Base-by-base conservation (phyloP, 2,888 invertebrate species). In the Dioctria rufipes region DNA sequence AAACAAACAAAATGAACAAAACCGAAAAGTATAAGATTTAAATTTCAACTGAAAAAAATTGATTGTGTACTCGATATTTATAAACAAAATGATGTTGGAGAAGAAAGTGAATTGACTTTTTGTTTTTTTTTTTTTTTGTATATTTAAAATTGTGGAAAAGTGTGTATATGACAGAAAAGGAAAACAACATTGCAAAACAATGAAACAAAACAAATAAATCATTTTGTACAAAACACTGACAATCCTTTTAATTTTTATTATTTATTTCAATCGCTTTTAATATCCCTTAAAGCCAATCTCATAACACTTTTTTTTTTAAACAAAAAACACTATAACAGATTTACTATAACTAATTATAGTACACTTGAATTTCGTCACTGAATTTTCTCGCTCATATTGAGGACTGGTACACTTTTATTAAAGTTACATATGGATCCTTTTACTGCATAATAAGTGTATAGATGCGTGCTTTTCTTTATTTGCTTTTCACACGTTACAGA, bases 211-310 rank as follows among this genome's bases (percentile, higher is more conserved):
- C 61, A 61, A 61, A 61, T 61, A 61, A 61, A 37, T 37, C 61
- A 61, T 61, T 61, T 61, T 61, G 61, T 61, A 61, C 61, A 61
- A 61, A 61, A 61, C 58, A 61, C 61, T 37, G 37, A 61, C 37
- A 61, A 61, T 61, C 5, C 61, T 61, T 61, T 61, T 61, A 13
- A 8, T 61, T 61, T 61, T 6, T n/a, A 8, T 54, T 54, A 46
- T 5, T 46, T 54, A 8, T 54, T 25, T 25, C 2, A 25, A 25
- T 25, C 25, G 25, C 25, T 25, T 25, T 25, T 25, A 25, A 25
- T 25, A 25, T 25, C 25, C 25, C 25, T 25, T 25, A 1, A 25
- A 25, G 25, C 25, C 25, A 25, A 25, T 25, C 25, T 25, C 25
- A 25, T 25, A 25, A 25, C 25, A 25, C 25, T 25, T 25, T 25